phyloP scores from a whole-genome alignment of 2,113 vertebrate genomes.

The western clawed frog (Xenopus tropicalis) region UCB_Xtro_10.0 CM004444.2:139480501-139481000 shows the following conservation, averaged over 20 bases:
- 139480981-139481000: slow-evolving; percentile 23
- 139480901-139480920: slow-evolving; percentile 13
- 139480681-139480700: too few species aligned
- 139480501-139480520: too few species aligned
- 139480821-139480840: not conserved
- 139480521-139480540: too few species aligned
- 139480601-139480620: too few species aligned
- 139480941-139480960: slow-evolving; percentile 16
- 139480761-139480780: not conserved
- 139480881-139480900: slow-evolving; percentile 11
- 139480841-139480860: not conserved
- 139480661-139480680: too few species aligned
- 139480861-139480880: not conserved
- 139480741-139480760: too few species aligned
- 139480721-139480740: not conserved
- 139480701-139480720: not conserved
- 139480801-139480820: not conserved
- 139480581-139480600: too few species aligned
- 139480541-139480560: too few species aligned
- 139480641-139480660: too few species aligned
- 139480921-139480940: slow-evolving; percentile 23
- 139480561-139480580: too few species aligned
- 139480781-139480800: not conserved
- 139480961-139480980: slow-evolving; percentile 20
- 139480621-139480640: too few species aligned